Evolutionary conservation across 92 coral and sea anemone genomes (phyloP), one percentile per base, ranked within the genome.

Genomic region (Porites divaricata): DNA sequence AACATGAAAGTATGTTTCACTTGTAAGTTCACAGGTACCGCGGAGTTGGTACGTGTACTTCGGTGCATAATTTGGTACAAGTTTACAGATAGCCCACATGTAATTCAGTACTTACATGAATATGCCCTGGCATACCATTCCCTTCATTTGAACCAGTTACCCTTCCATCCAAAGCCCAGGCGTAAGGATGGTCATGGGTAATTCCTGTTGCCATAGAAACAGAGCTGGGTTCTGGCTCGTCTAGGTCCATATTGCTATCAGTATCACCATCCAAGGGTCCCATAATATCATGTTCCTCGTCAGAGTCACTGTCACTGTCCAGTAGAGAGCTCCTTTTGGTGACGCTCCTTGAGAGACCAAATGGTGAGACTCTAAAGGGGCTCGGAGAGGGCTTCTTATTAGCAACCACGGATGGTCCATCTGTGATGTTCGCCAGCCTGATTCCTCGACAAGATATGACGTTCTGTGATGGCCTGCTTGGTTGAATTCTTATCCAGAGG

Each of bases 131-230:
- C 67, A 80, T 50, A 50, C 61, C 26, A 74, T 73, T 74, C 76
- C 63, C 78, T 12, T 73, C 78, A 64, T 51, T 70, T 66, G 72
- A 50, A 22, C 91, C 91, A 1, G 92, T 66, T 77, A 94, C 80
- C 28, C 98, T 75, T 7, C 98, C 98, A 62, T 94, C 98, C 12
- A 94, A 79, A 8, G 98, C 98, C 98, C 98, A 94, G 11, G 98
- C 94, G 68, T 85, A 94, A 17, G 98, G 98, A 88, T 94, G 98
- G 64, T 94, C 98, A 75, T 85, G 88, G 22, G 89, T 94, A 6
- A 94, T 89, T 19, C 98, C 98, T 20, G 98, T 92, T 26, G 94
- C 94, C 94, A 92, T 81, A 79, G 95, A 83, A 81, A 92, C 95
- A 64, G 90, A 84, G 26, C 91, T 86, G n/a, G 88, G 82, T 54